Conservation (phyloP, 2,888 invertebrate genomes). For the Cataglyphis albicans region DNA sequence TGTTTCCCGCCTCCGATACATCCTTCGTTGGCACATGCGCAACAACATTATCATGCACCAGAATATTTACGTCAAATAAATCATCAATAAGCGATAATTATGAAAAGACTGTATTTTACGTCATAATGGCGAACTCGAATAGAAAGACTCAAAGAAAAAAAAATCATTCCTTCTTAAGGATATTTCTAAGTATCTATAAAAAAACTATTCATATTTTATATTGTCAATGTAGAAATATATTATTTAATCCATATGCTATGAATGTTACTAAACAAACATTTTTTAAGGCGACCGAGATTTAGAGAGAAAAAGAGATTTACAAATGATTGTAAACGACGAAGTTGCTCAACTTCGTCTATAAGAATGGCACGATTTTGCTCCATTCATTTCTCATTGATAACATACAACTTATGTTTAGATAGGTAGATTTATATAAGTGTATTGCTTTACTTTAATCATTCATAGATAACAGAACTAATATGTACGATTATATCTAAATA, state of each 20-base stretch:
- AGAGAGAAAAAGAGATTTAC: background rate
- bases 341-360: background rate
- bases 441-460: constrained; percentile 20
- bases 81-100: constrained; percentile 78
- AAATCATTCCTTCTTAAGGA: constrained; percentile 21
- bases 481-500: constrained; percentile 4
- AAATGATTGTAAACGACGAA: constrained; percentile 7
- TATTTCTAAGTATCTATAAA: constrained; percentile 1
- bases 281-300: constrained; percentile 22
- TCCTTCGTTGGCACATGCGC: constrained; percentile 90
- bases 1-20: constrained; percentile 98
- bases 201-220: constrained; percentile 38
- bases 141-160: background rate
- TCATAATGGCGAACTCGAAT: background rate
- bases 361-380: constrained; percentile 3
- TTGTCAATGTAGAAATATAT: constrained; percentile 4
- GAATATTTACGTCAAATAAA: constrained; percentile 86
- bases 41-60: constrained; percentile 87
- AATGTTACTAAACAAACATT: background rate
- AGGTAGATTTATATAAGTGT: constrained; percentile 19
- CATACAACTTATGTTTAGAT: background rate
- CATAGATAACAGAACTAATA: constrained; percentile 9
- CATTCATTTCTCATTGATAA: background rate
- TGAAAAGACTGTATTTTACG: constrained; percentile 3
- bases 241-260: constrained; percentile 24